Conservation (phyloP, 2,113 vertebrate species). For the Dolichallabes microphthalmus region DNA sequence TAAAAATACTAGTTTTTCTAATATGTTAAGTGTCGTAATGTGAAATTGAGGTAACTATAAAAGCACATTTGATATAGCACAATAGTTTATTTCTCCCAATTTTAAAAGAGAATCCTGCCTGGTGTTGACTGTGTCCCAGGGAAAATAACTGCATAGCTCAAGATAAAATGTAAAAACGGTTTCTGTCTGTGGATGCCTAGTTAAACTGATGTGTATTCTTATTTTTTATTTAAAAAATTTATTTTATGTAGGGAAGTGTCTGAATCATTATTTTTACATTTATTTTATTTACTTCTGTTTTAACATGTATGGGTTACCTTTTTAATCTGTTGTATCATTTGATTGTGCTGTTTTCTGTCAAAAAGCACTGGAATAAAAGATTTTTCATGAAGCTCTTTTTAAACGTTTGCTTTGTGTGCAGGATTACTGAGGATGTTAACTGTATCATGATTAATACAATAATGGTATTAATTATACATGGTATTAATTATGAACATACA, state of each 20-base stretch:
- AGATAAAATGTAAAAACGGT: slow-evolving; percentile 5
- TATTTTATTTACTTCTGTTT: slow-evolving; percentile 21
- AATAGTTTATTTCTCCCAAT: slow-evolving; percentile 17
- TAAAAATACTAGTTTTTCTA: neutral
- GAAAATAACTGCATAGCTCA: neutral
- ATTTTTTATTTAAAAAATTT: slow-evolving; percentile 1
- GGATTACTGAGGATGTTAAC: neutral
- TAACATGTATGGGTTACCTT: slow-evolving; percentile 3
- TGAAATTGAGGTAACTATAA: slow-evolving; percentile 12
- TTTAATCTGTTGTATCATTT: slow-evolving; percentile 22
- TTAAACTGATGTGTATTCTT: slow-evolving; percentile 22
- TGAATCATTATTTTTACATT: neutral
- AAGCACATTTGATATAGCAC: slow-evolving; percentile 16
- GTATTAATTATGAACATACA: neutral
- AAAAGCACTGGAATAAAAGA: slow-evolving; percentile 43
- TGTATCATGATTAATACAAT: neutral
- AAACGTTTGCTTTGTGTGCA: neutral
- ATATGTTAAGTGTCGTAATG: slow-evolving; percentile 11
- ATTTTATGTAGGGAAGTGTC: neutral
- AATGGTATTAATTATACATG: neutral
- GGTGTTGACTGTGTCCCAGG: neutral
- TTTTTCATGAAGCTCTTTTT: slow-evolving; percentile 24
- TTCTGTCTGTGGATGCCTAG: slow-evolving; percentile 18
- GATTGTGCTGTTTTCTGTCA: slow-evolving; percentile 21
- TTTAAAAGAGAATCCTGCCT: slow-evolving; percentile 15